Conservation (phyloP, 2,888 invertebrate genomes). For the Pandemis heparana region DNA sequence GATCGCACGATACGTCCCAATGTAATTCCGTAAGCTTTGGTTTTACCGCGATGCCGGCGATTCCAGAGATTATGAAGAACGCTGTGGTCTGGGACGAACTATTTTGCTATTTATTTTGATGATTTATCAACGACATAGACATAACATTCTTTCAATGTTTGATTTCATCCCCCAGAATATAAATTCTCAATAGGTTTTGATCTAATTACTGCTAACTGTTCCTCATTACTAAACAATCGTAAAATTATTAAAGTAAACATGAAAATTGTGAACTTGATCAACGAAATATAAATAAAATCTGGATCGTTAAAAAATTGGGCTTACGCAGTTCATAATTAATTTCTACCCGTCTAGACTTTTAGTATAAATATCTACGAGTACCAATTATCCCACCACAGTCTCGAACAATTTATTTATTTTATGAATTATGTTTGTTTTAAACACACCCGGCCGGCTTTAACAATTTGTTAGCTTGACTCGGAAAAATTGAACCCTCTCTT, state of each 20-base stretch:
- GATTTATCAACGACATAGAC: too few species aligned
- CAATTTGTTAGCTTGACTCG: constrained; percentile 15
- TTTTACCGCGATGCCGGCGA: constrained; percentile 13
- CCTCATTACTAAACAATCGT: too few species aligned
- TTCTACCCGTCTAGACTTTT: too few species aligned
- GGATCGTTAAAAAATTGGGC: too few species aligned
- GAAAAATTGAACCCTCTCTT: constrained; percentile 43
- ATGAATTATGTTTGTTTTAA: constrained; percentile 31
- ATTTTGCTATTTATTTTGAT: not conserved
- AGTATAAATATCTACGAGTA: not conserved
- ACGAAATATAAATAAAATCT: too few species aligned
- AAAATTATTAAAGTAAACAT: too few species aligned
- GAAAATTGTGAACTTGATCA: too few species aligned
- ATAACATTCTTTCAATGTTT: not conserved
- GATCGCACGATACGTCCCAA: constrained; percentile 32
- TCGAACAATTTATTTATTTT: constrained; percentile 22
- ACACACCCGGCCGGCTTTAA: constrained; percentile 13
- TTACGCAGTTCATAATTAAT: too few species aligned
- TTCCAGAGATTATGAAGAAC: constrained; percentile 15
- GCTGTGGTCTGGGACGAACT: constrained; percentile 2
- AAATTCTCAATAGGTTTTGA: too few species aligned
- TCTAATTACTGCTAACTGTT: too few species aligned
- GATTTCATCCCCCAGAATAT: too few species aligned
- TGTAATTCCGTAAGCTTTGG: constrained; percentile 17
- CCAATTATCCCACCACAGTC: not conserved